phyloP scores from a whole-genome alignment of 2,888 invertebrate species.

The Agonopterix alstromeriana region DNA sequence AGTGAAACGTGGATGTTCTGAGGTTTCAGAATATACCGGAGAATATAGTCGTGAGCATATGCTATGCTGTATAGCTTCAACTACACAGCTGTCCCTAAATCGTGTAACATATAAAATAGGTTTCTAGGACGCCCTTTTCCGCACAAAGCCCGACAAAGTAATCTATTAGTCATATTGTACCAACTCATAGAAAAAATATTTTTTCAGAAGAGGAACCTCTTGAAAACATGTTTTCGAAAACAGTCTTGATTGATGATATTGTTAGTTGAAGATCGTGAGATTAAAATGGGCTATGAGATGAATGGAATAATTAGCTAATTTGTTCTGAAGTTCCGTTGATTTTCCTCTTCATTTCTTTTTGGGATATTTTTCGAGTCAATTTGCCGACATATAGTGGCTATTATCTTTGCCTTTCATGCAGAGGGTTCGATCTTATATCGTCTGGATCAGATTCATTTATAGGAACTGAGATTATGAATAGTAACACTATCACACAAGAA shows the following conservation, averaged over 20 bases:
- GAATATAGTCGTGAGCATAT: too few species aligned
- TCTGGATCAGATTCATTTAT: too few species aligned
- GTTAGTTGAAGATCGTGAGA: slow-evolving; percentile 20
- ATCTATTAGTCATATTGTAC: slow-evolving; percentile 27
- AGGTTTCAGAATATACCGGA: too few species aligned
- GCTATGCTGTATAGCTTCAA: too few species aligned
- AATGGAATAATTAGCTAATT: slow-evolving; percentile 8
- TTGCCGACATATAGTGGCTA: too few species aligned
- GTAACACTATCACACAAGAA: too few species aligned
- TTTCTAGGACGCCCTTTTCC: slow-evolving; percentile 14
- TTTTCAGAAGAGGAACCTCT: slow-evolving; percentile 21
- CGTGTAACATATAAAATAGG: slow-evolving; percentile 10
- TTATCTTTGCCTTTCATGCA: too few species aligned
- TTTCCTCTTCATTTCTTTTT: too few species aligned
- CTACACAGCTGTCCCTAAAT: not conserved
- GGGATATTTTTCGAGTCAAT: too few species aligned
- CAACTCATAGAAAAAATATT: slow-evolving; percentile 22
- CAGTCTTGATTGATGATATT: slow-evolving; percentile 38
- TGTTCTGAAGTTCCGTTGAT: not conserved
- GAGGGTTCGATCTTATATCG: too few species aligned
- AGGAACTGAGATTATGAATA: too few species aligned
- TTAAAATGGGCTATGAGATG: slow-evolving; percentile 16
- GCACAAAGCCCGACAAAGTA: slow-evolving; percentile 21
- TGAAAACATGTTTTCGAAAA: slow-evolving; percentile 56
- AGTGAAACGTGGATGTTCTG: too few species aligned